These are phyloP conservation scores for Morpho deidamia DNA, from an alignment of 2,888 invertebrate genomes.

Conservation along the genomic window DNA sequence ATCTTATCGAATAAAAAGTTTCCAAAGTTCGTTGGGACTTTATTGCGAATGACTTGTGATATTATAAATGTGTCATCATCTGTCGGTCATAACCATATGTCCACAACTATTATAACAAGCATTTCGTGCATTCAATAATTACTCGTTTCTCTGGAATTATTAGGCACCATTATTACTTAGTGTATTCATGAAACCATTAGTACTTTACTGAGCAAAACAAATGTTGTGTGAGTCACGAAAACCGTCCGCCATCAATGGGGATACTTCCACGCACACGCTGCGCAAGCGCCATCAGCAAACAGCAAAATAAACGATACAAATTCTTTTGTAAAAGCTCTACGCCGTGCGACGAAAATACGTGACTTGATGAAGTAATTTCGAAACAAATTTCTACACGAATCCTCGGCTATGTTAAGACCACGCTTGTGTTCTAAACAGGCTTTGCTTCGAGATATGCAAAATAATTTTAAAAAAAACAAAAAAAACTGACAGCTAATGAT, in stretches of 20 bases:
- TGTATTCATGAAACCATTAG: neutral
- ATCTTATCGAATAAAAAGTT: no score
- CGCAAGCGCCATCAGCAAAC: constrained; percentile 7
- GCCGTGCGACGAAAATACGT: constrained; percentile 1
- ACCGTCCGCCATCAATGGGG: constrained; percentile 21
- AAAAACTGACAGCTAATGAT: no score
- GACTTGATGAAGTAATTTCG: constrained; percentile 1
- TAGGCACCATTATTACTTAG: no score
- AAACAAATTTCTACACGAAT: neutral
- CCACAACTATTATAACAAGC: no score
- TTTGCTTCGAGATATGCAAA: no score
- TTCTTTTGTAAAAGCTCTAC: constrained; percentile 1
- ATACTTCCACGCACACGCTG: constrained; percentile 24
- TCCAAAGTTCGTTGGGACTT: no score
- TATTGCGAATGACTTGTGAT: no score
- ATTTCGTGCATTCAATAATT: neutral
- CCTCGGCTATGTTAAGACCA: neutral
- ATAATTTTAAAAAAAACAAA: no score
- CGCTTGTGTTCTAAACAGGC: no score
- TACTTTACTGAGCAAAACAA: constrained; percentile 8
- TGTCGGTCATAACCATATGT: no score
- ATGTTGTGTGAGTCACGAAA: constrained; percentile 18
- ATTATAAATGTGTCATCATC: no score
- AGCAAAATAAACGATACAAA: constrained; percentile 7
- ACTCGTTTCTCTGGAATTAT: neutral